Evolutionary conservation across 1,140 invertebrate species (phyloP).

Genomic region (Pogonomyrmex californicus): DNA sequence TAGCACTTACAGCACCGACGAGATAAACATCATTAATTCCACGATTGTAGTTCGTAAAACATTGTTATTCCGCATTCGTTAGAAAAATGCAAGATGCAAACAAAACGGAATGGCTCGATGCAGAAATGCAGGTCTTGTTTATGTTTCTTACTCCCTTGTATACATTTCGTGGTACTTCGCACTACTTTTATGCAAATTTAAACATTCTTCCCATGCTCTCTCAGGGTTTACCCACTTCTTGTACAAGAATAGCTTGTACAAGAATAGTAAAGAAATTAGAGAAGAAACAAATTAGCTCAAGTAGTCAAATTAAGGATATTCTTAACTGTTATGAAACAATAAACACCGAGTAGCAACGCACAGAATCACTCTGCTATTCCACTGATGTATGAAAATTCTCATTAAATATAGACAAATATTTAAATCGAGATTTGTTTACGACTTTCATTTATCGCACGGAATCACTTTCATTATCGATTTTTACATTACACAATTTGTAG

Average conservation of each 20-base stretch:
- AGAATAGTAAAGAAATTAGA: neutral
- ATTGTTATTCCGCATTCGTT: slow-evolving; percentile 45
- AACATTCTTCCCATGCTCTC: neutral
- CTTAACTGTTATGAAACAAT: neutral
- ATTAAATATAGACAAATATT: neutral
- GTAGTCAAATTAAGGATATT: neutral
- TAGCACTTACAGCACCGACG: too few relatives aligned
- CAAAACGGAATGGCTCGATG: neutral
- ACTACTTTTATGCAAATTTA: neutral
- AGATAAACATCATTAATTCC: slow-evolving; percentile 31
- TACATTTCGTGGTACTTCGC: neutral
- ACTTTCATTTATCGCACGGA: neutral
- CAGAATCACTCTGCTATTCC: neutral
- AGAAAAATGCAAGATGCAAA: slow-evolving; percentile 19
- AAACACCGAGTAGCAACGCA: neutral
- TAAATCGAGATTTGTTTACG: neutral
- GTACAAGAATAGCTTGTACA: neutral
- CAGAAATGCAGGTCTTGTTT: slow-evolving; percentile 25
- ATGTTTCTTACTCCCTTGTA: neutral
- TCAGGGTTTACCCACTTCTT: neutral
- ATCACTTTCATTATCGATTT: slow-evolving; percentile 7
- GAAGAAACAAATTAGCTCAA: neutral
- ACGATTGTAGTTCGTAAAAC: neutral
- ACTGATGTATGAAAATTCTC: neutral
- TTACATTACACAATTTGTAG: neutral